Base-by-base conservation (phyloP, 2,888 invertebrate genomes). In the Dilophus febrilis region DNA sequence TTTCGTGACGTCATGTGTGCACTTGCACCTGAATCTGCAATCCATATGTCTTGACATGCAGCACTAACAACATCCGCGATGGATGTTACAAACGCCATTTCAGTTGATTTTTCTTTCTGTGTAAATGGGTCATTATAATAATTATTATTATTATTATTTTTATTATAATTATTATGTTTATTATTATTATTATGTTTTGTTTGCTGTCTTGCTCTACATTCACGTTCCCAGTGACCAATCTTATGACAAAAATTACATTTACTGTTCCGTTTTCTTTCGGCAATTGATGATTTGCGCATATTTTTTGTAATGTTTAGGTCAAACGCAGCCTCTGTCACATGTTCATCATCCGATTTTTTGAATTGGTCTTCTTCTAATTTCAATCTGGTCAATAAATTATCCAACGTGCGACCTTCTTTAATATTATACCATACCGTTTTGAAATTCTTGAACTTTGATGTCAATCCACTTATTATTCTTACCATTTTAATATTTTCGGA, bases 361-460 rank as follows among this genome's bases (percentile, higher is more conserved):
- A 30, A 12, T n/a, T 30, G 12, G 7, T 30, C 30, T 30, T 30
- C 30, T 12, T 30, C 30, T 12, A 30, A 30, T 11, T 30, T 12
- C 13, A 30, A 30, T 7, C n/a, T n/a, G 4, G 30, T n/a, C 30
- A 30, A n/a, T 13, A 30, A 30, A 4, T 4, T 12, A 11, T 30
- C 12, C n/a, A 12, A 7, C 13, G 6, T 27, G 27, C 27, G 27
- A 6, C 7, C 11, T 27, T 27, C 27, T 8, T 27, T 27, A 11
- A 13, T 30, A 11, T 30, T 30, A 13, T 30, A 30, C 30, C 30
- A 30, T 7, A 30, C 36, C 42, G 37, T 27, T 41, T 28, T 22
- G 16, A 31, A 41, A n/a, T 35, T 40, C 14, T 40, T 35, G 28
- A 36, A 40, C 12, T 36, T 37, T n/a, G 36, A 12, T 5, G 36